A percentile compares a stretch with the other conserved stretches of the same genome.
These are phyloP conservation scores for Sesia apiformis DNA, from an alignment of 2,888 invertebrate genomes.

Conservation along the genomic window DNA sequence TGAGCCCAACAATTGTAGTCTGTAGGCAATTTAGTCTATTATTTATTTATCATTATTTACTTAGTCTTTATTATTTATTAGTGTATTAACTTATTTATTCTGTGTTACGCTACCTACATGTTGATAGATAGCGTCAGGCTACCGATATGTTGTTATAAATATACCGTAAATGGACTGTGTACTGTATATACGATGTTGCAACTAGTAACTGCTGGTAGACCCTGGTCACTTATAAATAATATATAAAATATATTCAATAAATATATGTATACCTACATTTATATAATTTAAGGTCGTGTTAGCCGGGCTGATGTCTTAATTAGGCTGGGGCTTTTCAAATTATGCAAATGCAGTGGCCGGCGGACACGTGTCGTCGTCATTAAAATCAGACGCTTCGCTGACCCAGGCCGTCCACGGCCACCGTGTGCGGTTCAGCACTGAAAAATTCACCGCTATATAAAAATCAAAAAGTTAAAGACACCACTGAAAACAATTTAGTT, in stretches of 20 bases:
- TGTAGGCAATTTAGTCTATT: neutral
- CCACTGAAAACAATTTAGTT: neutral
- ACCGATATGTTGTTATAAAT: too few species aligned
- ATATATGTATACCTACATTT: neutral
- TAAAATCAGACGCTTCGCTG: conserved; percentile 38
- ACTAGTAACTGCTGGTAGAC: too few species aligned
- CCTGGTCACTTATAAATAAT: too few species aligned
- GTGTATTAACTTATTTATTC: too few species aligned
- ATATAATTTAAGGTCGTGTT: neutral
- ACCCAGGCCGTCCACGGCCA: conserved; percentile 10
- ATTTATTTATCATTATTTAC: too few species aligned
- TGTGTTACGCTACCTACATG: too few species aligned
- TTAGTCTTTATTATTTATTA: too few species aligned
- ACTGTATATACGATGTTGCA: too few species aligned
- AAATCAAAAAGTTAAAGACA: neutral
- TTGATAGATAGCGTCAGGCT: too few species aligned
- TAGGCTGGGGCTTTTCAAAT: conserved; percentile 32
- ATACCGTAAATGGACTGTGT: too few species aligned
- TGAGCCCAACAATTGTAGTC: neutral
- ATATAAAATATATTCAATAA: too few species aligned
- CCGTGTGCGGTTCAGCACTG: neutral
- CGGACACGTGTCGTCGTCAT: conserved; percentile 30
- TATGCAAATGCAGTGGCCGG: conserved; percentile 33
- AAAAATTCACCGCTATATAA: too few species aligned
- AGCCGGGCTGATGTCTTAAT: conserved; percentile 17